phyloP scores from a whole-genome alignment of 2,888 invertebrate genomes.

The Drosophila rubida region DNA sequence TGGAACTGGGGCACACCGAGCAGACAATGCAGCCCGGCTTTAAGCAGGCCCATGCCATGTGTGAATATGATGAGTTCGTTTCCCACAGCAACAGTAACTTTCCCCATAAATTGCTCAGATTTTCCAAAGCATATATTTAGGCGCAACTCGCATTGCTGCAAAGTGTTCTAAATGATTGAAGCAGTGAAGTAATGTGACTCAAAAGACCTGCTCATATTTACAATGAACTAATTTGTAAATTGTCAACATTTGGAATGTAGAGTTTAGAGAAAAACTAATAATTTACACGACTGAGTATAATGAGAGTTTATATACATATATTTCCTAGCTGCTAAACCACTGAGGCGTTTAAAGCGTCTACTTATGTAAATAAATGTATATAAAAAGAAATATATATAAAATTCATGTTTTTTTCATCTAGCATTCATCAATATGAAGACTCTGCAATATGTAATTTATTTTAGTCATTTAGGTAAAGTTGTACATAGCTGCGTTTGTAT shows the following conservation, averaged over 20 bases:
- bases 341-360: too few relatives aligned
- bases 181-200: not conserved
- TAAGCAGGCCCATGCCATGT: conserved; percentile 11
- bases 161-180: not conserved
- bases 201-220: not conserved
- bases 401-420: too few relatives aligned
- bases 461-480: not conserved
- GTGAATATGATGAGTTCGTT: not conserved
- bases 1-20: conserved; percentile 65
- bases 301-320: too few relatives aligned
- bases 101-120: not conserved
- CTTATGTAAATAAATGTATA: too few relatives aligned
- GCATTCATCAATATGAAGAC: too few relatives aligned
- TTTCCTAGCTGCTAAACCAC: too few relatives aligned
- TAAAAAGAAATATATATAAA: too few relatives aligned
- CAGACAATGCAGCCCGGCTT: conserved; percentile 34
- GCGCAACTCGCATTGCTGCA: not conserved
- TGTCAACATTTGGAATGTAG: too few relatives aligned
- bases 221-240: not conserved
- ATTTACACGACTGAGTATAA: too few relatives aligned
- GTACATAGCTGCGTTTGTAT: not conserved
- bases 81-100: not conserved
- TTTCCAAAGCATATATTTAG: not conserved
- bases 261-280: too few relatives aligned
- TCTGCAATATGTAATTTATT: conserved; percentile 1